Evolutionary conservation across 2,888 invertebrate genomes (phyloP).

Genomic region (Pimpla rufipes): DNA sequence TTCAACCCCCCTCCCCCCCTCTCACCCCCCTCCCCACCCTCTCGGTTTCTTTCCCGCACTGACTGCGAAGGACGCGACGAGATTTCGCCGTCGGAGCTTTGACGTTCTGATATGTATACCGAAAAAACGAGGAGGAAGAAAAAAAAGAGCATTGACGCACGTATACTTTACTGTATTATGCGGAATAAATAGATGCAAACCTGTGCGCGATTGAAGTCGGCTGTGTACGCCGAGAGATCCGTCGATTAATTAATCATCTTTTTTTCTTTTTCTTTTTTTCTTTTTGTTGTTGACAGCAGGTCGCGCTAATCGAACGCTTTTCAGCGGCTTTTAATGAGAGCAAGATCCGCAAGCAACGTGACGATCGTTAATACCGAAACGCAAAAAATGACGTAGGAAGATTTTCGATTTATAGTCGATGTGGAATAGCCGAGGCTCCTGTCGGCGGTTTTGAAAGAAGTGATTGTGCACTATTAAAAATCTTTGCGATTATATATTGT

Average conservation of each 20-base stretch:
- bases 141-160: not conserved
- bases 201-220: not conserved
- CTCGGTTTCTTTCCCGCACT: constrained; percentile 19
- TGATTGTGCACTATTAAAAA: too few relatives aligned
- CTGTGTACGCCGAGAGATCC: not conserved
- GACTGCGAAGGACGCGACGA: not conserved
- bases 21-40: constrained; percentile 51
- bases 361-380: not conserved
- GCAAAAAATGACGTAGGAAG: too few relatives aligned
- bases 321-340: not conserved
- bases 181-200: not conserved
- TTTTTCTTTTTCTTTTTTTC: not conserved
- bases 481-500: too few relatives aligned
- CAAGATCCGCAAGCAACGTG: not conserved
- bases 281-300: not conserved
- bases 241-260: not conserved
- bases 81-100: constrained; percentile 46
- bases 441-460: too few relatives aligned
- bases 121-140: not conserved
- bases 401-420: too few relatives aligned
- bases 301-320: not conserved
- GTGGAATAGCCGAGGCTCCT: too few relatives aligned
- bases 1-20: constrained; percentile 60
- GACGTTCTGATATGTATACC: constrained; percentile 22
- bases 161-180: not conserved